Conservation (phyloP, 2,113 vertebrate genomes). For the Colaptes auratus region DNA sequence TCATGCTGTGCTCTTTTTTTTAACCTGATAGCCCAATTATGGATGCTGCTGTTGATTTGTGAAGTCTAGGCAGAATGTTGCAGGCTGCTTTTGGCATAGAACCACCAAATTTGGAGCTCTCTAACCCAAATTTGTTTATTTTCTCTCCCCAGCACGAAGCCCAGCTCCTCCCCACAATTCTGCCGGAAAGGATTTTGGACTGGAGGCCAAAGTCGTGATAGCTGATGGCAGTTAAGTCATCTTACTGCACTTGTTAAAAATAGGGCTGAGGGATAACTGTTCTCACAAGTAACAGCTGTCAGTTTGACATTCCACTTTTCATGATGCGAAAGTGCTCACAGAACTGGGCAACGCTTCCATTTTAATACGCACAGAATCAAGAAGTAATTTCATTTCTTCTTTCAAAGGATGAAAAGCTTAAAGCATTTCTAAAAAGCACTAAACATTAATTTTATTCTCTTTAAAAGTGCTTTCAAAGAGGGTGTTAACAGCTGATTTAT, state of each 20-base stretch:
- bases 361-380: not conserved
- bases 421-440: slow-evolving; percentile 28
- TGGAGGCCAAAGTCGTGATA: not conserved
- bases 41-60: not conserved
- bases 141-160: not conserved
- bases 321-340: not conserved
- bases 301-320: not conserved
- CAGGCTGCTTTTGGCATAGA: not conserved
- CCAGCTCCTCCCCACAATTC: not conserved
- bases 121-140: not conserved
- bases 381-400: not conserved
- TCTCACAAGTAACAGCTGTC: not conserved
- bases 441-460: slow-evolving; percentile 32
- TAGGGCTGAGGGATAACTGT: not conserved
- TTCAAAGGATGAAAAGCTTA: not conserved
- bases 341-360: not conserved
- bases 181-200: not conserved
- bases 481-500: slow-evolving; percentile 46
- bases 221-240: slow-evolving; percentile 7
- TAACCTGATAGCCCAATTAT: not conserved
- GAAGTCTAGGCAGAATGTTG: not conserved
- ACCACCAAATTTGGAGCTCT: not conserved
- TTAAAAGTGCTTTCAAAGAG: slow-evolving; percentile 52
- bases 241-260: not conserved
- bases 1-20: not conserved